Evolutionary conservation across 1,140 invertebrate species (phyloP), one percentile per base, ranked within the genome.

Genomic region (Dendroctonus ponderosae): DNA sequence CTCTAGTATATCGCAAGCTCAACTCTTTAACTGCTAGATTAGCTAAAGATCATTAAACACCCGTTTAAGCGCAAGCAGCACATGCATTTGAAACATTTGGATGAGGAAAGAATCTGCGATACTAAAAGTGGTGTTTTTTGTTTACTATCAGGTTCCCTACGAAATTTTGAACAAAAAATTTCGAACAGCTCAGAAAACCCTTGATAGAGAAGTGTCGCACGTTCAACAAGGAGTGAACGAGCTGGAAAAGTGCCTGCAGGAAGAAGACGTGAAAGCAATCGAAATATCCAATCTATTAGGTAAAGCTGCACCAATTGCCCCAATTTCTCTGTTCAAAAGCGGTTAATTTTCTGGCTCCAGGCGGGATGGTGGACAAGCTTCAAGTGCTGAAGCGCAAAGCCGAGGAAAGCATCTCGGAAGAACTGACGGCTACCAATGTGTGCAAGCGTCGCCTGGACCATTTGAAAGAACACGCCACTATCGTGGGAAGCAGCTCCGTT

Each of bases 91-190:
- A 26, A 3, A 26, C 26, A 26, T 26, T 26, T 26, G 3, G 26
- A 3, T 2, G 26, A 26, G 26, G 26, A 26, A 26, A 3, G 26
- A 26, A 26, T 26, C 50, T 37, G 15, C 8, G 8, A 12, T 9
- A 12, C 26, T 52, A 52, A 1, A 52, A 52, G 1, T 2, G 8
- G 7, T n/a, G 49, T 14, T 60, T 64, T 7, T 44, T 41, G 40
- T 38, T 56, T 49, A 50, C 11, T 54, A 67, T 53, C 71, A 97
- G 93, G 94, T 99, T 65, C 97, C 97, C 44, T 99, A 99, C 79
- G 97, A 99, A 82, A 85, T 98, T 6, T 83, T 99, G 41, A 99
- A 99, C 80, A 99, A 99, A 80, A 95, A 94, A 75, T 99, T 98
- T 79, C 88, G 97, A 44, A 87, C 91, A 52, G 92, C 95, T 5